These are phyloP conservation scores for Metallyticus violacea DNA, from an alignment of 2,888 invertebrate genomes.

Conservation along the genomic window DNA sequence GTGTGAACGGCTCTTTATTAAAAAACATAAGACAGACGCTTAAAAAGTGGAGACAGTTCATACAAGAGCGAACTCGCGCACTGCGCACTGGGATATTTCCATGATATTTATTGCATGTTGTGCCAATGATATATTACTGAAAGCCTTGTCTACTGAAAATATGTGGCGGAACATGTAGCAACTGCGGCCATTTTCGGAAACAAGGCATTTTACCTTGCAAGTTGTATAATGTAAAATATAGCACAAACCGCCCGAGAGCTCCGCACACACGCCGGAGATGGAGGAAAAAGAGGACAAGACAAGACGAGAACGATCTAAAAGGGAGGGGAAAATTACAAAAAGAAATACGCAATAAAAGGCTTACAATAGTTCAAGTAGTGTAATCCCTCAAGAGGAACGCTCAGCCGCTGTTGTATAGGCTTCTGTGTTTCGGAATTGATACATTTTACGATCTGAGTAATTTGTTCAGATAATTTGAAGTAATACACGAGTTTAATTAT, in stretches of 20 bases:
- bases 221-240: neutral
- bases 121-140: conserved; percentile 21
- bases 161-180: conserved; percentile 17
- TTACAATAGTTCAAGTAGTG: neutral
- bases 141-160: conserved; percentile 18
- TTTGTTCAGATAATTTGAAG: too few relatives aligned
- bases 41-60: neutral
- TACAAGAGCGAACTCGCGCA: neutral
- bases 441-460: too few relatives aligned
- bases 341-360: neutral
- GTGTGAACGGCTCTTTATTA: neutral
- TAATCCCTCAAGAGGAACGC: neutral
- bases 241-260: neutral
- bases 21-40: neutral
- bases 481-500: too few relatives aligned
- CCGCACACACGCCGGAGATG: neutral
- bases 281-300: neutral
- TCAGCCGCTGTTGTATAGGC: neutral
- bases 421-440: too few relatives aligned
- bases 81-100: neutral
- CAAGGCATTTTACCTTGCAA: conserved; percentile 15
- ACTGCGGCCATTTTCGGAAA: conserved; percentile 22
- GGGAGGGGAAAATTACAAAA: neutral
- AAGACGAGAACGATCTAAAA: neutral
- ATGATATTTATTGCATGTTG: conserved; percentile 21